Base-by-base conservation (phyloP, 1,140 invertebrate genomes). In the Propsilocerus akamusi region DNA sequence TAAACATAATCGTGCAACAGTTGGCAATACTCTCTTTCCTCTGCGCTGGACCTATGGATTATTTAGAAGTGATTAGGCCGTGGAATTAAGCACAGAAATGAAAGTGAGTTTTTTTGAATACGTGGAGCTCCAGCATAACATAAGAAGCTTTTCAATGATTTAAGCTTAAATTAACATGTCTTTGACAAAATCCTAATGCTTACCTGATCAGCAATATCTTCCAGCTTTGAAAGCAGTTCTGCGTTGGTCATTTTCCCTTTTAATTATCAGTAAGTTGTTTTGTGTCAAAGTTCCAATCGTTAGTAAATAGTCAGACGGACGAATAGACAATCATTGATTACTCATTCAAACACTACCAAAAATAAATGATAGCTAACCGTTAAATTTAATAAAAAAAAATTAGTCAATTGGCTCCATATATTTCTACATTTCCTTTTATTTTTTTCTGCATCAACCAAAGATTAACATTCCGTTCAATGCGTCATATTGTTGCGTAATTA, bases 131-230 rank as follows among this genome's bases (percentile, higher is more conserved):
- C 26, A 32, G 52, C 47, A 30, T 25, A 50, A 50, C 48, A 46
- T 51, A 20, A 20, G 34, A 12, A 28, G 47, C 37, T 48, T 26
- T 47, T 12, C 17, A 5, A 30, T 11, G 11, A 37, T 20, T 49
- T 49, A 23, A 22, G 12, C 24, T 25, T 34, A 52, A 5, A 49
- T 37, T 48, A 25, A 25, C 12, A 22, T 50, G 34, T 51, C 30
- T 25, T 30, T 49, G 23, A 28, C 25, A 50, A 28, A 46, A 49
- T 52, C 50, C 37, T 51, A 49, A 56, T 61, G 61, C 55, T 74
- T 75, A 95, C 92, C 81, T 93, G 86, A 71, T 97, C 92, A 51
- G 88, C 90, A 59, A 93, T 71, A 69, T 96, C 91, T 73, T 97
- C 91, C 34, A 89, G 90, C 63, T 80, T 87, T 52, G 86, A 78